Evolutionary conservation across 2,888 invertebrate species (phyloP).

Genomic region (Sinodicranocentrus sp.): DNA sequence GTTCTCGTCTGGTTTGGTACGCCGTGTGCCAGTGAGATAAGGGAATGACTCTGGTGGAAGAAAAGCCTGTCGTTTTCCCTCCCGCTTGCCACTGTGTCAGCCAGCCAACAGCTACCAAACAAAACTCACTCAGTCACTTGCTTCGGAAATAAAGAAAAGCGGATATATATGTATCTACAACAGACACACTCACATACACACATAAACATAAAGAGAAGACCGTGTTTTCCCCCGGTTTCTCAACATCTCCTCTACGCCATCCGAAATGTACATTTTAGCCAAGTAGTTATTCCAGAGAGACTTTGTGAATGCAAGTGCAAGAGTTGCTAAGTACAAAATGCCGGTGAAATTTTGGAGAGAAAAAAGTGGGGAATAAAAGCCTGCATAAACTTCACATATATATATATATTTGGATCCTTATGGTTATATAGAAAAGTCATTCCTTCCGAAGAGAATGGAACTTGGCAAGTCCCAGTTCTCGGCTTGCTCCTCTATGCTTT

Average conservation of each 20-base stretch:
- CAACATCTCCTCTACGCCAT: too few species aligned
- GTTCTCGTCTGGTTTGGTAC: slow-evolving; percentile 65
- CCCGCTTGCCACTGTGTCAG: slow-evolving; percentile 39
- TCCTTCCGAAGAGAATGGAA: slow-evolving; percentile 32
- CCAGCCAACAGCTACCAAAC: slow-evolving; percentile 25
- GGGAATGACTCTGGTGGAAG: slow-evolving; percentile 66
- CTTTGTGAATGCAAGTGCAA: too few species aligned
- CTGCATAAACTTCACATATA: slow-evolving; percentile 4
- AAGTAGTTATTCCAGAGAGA: too few species aligned
- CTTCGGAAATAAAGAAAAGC: too few species aligned
- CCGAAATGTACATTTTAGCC: too few species aligned
- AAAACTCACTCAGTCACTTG: slow-evolving; percentile 8
- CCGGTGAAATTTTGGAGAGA: not conserved
- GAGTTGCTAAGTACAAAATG: not conserved
- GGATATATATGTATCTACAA: too few species aligned
- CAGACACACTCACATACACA: too few species aligned
- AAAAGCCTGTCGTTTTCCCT: slow-evolving; percentile 48
- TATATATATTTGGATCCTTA: too few species aligned
- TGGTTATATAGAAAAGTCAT: slow-evolving; percentile 20
- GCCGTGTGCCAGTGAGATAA: slow-evolving; percentile 75
- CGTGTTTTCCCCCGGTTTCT: too few species aligned
- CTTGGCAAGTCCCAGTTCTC: slow-evolving; percentile 27
- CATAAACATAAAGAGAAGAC: not conserved
- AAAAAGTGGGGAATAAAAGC: not conserved
- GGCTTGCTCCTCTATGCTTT: too few species aligned